Evolutionary conservation across 2,113 vertebrate genomes (phyloP).

Genomic region (Sinocyclocheilus rhinocerous): DNA sequence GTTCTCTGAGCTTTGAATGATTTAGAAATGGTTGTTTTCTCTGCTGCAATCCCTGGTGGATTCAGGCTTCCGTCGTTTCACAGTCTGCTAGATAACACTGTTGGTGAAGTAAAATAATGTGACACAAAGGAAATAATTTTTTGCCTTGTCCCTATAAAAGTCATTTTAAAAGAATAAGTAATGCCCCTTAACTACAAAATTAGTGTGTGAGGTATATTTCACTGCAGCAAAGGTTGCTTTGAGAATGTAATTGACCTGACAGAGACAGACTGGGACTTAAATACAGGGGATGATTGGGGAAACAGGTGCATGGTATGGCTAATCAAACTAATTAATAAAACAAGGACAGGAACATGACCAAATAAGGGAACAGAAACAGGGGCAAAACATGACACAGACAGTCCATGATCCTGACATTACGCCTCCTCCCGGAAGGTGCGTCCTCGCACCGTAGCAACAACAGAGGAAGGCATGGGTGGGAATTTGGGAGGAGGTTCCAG

Average conservation of each 20-base stretch:
- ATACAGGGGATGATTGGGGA: too few relatives aligned
- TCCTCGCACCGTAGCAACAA: too few relatives aligned
- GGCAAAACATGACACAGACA: too few relatives aligned
- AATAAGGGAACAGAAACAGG: too few relatives aligned
- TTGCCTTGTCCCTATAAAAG: background rate
- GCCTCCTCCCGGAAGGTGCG: too few relatives aligned
- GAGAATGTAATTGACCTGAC: background rate
- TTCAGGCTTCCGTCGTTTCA: conserved; percentile 32
- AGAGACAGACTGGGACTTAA: too few relatives aligned
- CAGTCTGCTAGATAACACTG: conserved; percentile 27
- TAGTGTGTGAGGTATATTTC: background rate
- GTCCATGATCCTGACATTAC: too few relatives aligned
- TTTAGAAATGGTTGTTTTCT: conserved; percentile 43
- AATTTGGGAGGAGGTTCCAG: too few relatives aligned
- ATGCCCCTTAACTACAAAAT: background rate
- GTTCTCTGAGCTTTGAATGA: conserved; percentile 43
- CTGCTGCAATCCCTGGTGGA: conserved; percentile 32
- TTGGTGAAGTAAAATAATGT: conserved; percentile 31
- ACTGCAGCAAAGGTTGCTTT: conserved; percentile 9
- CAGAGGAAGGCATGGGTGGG: too few relatives aligned
- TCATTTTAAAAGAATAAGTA: background rate
- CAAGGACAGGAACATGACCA: too few relatives aligned
- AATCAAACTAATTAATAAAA: too few relatives aligned
- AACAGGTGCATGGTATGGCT: too few relatives aligned
- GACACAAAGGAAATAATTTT: conserved; percentile 10